Percentiles rank a stretch among this genome's conserved stretches.
phyloP scores from a whole-genome alignment of 30 jellyfish, hydroid and myxozoan species.

The Aurelia sp. region DNA sequence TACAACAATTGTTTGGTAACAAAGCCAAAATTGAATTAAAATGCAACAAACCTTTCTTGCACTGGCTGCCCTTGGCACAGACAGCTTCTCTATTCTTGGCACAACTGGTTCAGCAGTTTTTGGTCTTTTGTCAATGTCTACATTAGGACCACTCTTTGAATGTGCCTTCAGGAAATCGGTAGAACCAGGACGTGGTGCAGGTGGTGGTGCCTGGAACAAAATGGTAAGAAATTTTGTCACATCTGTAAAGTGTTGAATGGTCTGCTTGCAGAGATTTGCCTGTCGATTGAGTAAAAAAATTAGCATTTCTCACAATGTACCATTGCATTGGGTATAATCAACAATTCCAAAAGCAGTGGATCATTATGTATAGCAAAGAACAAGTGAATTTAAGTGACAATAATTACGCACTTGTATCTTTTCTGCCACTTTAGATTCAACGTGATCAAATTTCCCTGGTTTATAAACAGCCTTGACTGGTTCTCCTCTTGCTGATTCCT shows the following conservation, averaged over 20 bases:
- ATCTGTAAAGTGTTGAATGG: background rate
- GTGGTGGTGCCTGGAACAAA: slow-evolving; percentile 59
- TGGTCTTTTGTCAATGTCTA: slow-evolving; percentile 62
- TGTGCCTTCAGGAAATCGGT: slow-evolving; percentile 69
- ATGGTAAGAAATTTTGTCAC: background rate
- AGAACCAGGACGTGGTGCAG: slow-evolving; percentile 81
- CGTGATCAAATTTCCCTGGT: slow-evolving; percentile 94
- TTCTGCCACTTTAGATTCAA: slow-evolving; percentile 91
- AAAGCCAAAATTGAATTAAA: no score
- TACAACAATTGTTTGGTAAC: no score
- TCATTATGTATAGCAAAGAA: no score
- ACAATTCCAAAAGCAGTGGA: no score
- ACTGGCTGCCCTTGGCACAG: slow-evolving; percentile 62
- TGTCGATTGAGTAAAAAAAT: no score
- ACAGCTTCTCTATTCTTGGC: slow-evolving; percentile 47
- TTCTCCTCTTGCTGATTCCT: slow-evolving; percentile 74
- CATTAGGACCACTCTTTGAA: slow-evolving; percentile 65
- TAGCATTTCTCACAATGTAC: no score
- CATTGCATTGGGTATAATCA: no score
- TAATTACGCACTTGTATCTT: slow-evolving; percentile 60
- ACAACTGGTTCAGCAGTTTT: slow-evolving; percentile 65
- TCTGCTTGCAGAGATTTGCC: no score
- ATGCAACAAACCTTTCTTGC: slow-evolving; percentile 40
- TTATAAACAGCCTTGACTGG: slow-evolving; percentile 95
- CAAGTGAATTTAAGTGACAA: no score